Evolutionary conservation across 92 coral and sea anemone species (phyloP).

Genomic region (Ricordea florida): DNA sequence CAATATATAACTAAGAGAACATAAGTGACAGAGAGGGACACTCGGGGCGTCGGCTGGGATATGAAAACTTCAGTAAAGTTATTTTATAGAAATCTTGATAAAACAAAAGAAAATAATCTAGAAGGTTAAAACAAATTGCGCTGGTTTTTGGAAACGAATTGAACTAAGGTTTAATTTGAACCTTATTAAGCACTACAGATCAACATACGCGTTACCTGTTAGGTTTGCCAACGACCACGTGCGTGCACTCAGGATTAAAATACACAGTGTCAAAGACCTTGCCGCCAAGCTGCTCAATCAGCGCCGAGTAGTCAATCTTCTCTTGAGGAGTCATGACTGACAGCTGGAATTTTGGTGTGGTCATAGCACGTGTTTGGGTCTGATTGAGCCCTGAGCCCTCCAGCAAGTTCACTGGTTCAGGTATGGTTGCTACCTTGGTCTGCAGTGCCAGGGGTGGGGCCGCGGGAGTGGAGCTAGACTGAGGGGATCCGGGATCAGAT

Average conservation of each 20-base stretch:
- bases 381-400: constrained; percentile 37
- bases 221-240: constrained; percentile 89
- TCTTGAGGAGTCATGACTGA: constrained; percentile 95
- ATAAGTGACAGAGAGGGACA: no score
- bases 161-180: no score
- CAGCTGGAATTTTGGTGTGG: constrained; percentile 77
- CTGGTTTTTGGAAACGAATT: no score
- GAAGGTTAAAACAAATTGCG: no score
- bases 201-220: constrained; percentile 80
- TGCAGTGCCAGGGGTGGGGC: constrained; percentile 89
- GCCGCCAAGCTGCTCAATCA: constrained; percentile 94
- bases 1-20: no score
- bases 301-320: constrained; percentile 88
- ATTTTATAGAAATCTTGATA: no score
- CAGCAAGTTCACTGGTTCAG: constrained; percentile 81
- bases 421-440: constrained; percentile 67
- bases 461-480: constrained; percentile 81
- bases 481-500: constrained; percentile 72
- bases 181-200: no score
- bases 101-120: no score
- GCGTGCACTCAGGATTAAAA: constrained; percentile 84
- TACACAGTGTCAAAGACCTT: constrained; percentile 81
- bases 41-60: no score
- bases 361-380: constrained; percentile 25
- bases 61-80: no score